Base-by-base conservation (phyloP, 2,113 vertebrate genomes). In the Scytalopus superciliaris region DNA sequence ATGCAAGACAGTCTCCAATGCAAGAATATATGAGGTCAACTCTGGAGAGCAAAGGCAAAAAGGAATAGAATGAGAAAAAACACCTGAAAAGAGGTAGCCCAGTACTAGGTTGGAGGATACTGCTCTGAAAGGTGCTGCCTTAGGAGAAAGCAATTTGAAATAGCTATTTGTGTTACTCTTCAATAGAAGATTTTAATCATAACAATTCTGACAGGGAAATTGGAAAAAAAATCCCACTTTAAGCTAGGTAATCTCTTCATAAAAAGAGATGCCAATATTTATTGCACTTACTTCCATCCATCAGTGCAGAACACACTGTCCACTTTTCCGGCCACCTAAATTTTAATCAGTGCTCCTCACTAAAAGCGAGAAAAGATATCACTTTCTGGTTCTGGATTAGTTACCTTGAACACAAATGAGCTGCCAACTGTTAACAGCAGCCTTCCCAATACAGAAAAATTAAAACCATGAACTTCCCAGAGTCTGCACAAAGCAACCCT, bases 301-400 rank as follows among this genome's bases (percentile, higher is more conserved):
- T 14, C 30, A 69, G 14, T 27, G 37, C 52, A 81, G 44, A 42
- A 35, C 11, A 23, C 23, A 4, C 69, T 3, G 25, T 15, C 22
- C 13, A 7, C 23, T 73, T 33, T n/a, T 85, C 19, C 47, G 28
- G 39, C 19, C 64, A 44, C 14, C 14, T 8, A 30, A 73, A n/a
- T 45, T 68, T 69, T 50, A 63, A 86, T 24, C 0, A 0, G 28
- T 50, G 40, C 5, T 63, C 35, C 30, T 49, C 56, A 59, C 12
- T 28, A 59, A 45, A 30, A 59, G n/a, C 40, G 53, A 85, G 22
- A 67, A 67, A 63, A 78, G 8, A 19, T 37, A 8, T 9, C 33
- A 23, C n/a, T 44, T 88, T 35, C 37, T 72, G 44, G 28, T 47
- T 39, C 39, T 84, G 53, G 39, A 50, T 66, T 69, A 81, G 66